phyloP scores from a whole-genome alignment of 2,113 vertebrate genomes.

The Antechinus flavipes region DNA sequence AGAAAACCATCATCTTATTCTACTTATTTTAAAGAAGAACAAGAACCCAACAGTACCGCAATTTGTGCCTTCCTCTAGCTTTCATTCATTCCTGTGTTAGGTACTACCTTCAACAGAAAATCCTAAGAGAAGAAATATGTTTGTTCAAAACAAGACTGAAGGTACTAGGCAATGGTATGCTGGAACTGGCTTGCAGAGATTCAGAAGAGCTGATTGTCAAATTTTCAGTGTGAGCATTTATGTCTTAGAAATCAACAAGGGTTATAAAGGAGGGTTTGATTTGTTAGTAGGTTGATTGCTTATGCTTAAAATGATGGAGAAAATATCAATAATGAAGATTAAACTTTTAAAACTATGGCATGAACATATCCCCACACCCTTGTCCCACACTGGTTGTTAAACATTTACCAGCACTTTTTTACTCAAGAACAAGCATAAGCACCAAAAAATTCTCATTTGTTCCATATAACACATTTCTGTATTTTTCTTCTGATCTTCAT shows the following conservation, averaged over 20 bases:
- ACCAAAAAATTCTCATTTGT: not conserved
- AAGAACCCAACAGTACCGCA: not conserved
- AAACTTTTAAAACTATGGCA: not conserved
- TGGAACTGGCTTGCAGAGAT: not conserved
- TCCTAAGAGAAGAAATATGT: not conserved
- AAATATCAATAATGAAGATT: not conserved
- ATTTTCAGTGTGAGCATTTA: not conserved
- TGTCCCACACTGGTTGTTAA: not conserved
- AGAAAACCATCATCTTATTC: too few species aligned
- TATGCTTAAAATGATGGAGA: not conserved
- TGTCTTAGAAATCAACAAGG: not conserved
- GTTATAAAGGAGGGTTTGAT: not conserved
- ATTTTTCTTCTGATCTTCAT: not conserved
- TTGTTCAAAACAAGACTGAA: not conserved
- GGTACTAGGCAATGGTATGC: not conserved
- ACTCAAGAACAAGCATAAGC: not conserved
- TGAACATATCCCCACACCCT: not conserved
- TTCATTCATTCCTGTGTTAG: not conserved
- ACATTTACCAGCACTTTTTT: not conserved
- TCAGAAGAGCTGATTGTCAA: not conserved
- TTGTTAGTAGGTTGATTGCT: not conserved
- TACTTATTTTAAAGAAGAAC: too few species aligned
- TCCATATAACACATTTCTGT: not conserved
- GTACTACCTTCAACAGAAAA: not conserved
- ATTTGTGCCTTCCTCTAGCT: not conserved